A percentile compares a stretch with the other conserved stretches of the same genome.
phyloP scores from a whole-genome alignment of 2,888 invertebrate genomes.

The Tortrix viridana region DNA sequence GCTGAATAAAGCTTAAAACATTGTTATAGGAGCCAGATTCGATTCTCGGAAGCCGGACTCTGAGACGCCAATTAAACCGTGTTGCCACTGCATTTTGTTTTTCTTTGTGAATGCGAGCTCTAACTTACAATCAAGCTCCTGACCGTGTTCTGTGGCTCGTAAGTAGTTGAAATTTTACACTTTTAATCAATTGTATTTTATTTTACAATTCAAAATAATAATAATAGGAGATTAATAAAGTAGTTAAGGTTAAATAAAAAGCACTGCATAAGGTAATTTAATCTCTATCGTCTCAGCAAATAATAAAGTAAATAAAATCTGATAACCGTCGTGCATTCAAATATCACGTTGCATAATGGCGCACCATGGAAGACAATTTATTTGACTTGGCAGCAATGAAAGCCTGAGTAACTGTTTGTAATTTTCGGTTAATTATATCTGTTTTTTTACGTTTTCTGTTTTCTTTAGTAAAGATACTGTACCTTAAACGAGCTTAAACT shows the following conservation, averaged over 20 bases:
- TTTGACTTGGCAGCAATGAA: constrained; percentile 51
- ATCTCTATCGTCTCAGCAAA: background rate
- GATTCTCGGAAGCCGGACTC: constrained; percentile 58
- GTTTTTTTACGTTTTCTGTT: constrained; percentile 28
- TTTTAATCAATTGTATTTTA: constrained; percentile 2
- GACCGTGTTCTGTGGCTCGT: constrained; percentile 24
- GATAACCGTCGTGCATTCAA: constrained; percentile 54
- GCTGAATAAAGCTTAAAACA: constrained; percentile 18
- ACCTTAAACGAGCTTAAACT: too few species aligned
- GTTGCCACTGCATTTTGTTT: constrained; percentile 53
- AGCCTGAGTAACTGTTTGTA: constrained; percentile 42
- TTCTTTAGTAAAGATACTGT: too few species aligned
- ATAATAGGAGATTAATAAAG: too few species aligned
- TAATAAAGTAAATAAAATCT: constrained; percentile 62
- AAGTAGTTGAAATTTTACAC: constrained; percentile 11
- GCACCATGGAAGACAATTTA: constrained; percentile 10
- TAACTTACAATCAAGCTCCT: constrained; percentile 45
- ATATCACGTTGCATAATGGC: constrained; percentile 64
- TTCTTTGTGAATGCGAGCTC: constrained; percentile 57
- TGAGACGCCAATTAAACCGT: constrained; percentile 66
- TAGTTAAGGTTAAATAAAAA: background rate
- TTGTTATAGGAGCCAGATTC: constrained; percentile 40
- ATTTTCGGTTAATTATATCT: constrained; percentile 59
- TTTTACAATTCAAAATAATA: background rate
- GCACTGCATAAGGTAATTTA: background rate